Conservation (phyloP, 2,888 invertebrate species). For the Drosophila atripex region DNA sequence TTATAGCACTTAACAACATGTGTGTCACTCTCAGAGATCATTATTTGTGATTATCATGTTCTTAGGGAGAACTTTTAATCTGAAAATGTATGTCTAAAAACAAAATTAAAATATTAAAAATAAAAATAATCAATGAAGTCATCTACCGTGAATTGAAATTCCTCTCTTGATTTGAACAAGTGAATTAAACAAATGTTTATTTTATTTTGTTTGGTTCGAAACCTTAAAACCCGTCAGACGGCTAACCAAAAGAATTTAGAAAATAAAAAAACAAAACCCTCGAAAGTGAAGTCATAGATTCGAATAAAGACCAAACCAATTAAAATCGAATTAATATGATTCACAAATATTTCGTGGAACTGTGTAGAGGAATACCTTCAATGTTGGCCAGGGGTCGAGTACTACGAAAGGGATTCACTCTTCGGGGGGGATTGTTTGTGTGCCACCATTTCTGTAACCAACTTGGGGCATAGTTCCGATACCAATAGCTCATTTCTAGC, state of each 20-base stretch:
- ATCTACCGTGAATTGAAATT: slow-evolving; percentile 21
- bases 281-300: slow-evolving; percentile 34
- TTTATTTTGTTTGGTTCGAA: slow-evolving; percentile 13
- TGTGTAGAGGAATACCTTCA: slow-evolving; percentile 57
- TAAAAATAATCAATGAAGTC: slow-evolving; percentile 27
- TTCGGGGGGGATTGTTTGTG: slow-evolving; percentile 56
- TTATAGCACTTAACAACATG: slow-evolving; percentile 6
- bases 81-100: neutral
- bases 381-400: slow-evolving; percentile 71
- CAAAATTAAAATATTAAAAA: neutral
- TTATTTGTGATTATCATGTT: neutral
- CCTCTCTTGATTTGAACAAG: slow-evolving; percentile 1
- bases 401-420: slow-evolving; percentile 76
- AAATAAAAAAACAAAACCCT: slow-evolving; percentile 37
- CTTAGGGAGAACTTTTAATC: slow-evolving; percentile 11
- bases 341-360: slow-evolving; percentile 19
- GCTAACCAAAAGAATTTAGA: slow-evolving; percentile 21
- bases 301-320: slow-evolving; percentile 21
- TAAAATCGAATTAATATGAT: slow-evolving; percentile 23
- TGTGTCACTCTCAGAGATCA: slow-evolving; percentile 5
- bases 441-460: slow-evolving; percentile 81
- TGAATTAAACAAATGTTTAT: neutral
- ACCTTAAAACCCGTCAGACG: slow-evolving; percentile 61
- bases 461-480: slow-evolving; percentile 75
- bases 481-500: slow-evolving; percentile 73